Percentiles rank a stretch among this genome's conserved stretches.
phyloP scores from a whole-genome alignment of 2,888 invertebrate species.

The Lingula anatina region DNA sequence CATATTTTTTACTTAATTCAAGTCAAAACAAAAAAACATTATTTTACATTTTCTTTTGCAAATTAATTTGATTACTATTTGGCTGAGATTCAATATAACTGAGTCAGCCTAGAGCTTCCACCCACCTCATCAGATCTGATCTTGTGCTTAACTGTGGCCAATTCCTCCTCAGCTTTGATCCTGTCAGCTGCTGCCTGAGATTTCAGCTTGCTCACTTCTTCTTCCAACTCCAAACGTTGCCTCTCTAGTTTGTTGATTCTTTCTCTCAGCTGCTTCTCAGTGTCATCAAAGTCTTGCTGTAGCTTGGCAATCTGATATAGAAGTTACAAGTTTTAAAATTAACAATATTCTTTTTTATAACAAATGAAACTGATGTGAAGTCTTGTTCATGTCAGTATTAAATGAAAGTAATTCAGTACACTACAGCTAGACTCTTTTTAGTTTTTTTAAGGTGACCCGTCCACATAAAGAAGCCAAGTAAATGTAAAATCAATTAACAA shows the following conservation, averaged over 20 bases:
- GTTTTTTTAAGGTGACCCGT: not conserved
- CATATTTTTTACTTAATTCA: no score
- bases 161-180: slow-evolving; percentile 42
- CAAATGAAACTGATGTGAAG: no score
- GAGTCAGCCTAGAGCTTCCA: not conserved
- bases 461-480: no score
- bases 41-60: not conserved
- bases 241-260: slow-evolving; percentile 40
- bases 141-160: slow-evolving; percentile 8
- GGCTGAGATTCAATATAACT: no score
- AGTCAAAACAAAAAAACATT: not conserved
- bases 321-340: not conserved
- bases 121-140: not conserved
- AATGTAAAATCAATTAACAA: no score
- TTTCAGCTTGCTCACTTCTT: slow-evolving; percentile 43
- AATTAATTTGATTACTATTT: no score
- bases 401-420: no score
- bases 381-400: no score
- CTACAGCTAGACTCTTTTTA: no score
- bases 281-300: slow-evolving; percentile 36
- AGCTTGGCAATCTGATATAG: slow-evolving; percentile 29
- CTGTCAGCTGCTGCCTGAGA: slow-evolving; percentile 33
- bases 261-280: slow-evolving; percentile 41
- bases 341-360: no score
- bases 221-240: slow-evolving; percentile 40